Percentiles rank a stretch among this genome's conserved stretches.
phyloP scores from a whole-genome alignment of 2,797 vertebrate species.

The Microctenopoma lineatum region DNA sequence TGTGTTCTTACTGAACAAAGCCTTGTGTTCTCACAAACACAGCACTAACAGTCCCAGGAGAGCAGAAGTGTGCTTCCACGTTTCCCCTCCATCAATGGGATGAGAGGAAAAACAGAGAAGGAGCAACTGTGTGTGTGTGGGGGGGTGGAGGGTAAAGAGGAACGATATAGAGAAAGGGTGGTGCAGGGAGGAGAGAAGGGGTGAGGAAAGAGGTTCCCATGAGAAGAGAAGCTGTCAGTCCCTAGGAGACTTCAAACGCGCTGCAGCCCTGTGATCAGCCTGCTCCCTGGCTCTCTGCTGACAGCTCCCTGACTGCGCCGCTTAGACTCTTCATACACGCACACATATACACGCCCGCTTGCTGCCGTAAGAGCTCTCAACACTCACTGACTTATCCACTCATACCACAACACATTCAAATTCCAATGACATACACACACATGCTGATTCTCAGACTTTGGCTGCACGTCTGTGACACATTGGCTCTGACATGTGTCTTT shows the following conservation, averaged over 20 bases:
- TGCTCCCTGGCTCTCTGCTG: constrained; percentile 79
- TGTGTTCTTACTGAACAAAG: constrained; percentile 62
- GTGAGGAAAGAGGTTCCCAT: constrained; percentile 69
- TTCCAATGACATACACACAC: constrained; percentile 65
- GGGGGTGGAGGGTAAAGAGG: constrained; percentile 63
- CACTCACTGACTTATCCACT: constrained; percentile 66
- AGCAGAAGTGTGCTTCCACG: constrained; percentile 43
- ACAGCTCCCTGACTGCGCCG: constrained; percentile 82
- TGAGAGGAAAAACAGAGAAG: constrained; percentile 31
- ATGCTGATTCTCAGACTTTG: constrained; percentile 50
- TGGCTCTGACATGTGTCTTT: constrained; percentile 34
- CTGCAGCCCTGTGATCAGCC: constrained; percentile 83
- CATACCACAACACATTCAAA: constrained; percentile 71
- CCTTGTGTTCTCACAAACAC: constrained; percentile 50
- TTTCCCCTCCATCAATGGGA: constrained; percentile 40
- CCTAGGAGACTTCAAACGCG: constrained; percentile 86
- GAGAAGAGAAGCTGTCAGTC: constrained; percentile 84
- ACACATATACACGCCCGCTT: constrained; percentile 43
- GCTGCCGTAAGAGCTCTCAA: constrained; percentile 55
- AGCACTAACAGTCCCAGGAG: constrained; percentile 58
- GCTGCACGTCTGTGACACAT: constrained; percentile 50
- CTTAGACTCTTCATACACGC: constrained; percentile 71
- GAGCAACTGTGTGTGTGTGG: constrained; percentile 33
- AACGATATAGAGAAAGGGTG: constrained; percentile 60
- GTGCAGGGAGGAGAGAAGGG: constrained; percentile 58